phyloP scores from a whole-genome alignment of 2,797 vertebrate genomes.

The Mareca penelope region DNA sequence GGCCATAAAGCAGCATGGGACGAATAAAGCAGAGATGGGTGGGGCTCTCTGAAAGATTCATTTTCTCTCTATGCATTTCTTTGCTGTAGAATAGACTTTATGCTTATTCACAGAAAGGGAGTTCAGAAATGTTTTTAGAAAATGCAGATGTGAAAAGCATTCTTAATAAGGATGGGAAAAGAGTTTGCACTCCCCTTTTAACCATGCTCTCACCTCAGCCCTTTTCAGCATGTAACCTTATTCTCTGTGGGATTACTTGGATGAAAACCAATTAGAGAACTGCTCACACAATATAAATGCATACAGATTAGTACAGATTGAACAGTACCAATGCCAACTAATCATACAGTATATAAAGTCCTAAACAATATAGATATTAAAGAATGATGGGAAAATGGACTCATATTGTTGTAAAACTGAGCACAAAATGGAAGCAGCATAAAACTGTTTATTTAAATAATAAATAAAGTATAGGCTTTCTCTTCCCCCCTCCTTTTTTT shows the following conservation, averaged over 20 bases:
- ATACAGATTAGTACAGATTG: conserved; percentile 80
- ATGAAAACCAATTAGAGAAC: conserved; percentile 83
- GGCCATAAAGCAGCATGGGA: conserved; percentile 26
- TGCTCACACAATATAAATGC: conserved; percentile 79
- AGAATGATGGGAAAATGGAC: conserved; percentile 68
- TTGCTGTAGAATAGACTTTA: conserved; percentile 27
- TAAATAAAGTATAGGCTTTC: conserved; percentile 71
- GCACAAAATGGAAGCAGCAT: conserved; percentile 67
- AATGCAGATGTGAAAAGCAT: conserved; percentile 77
- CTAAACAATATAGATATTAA: conserved; percentile 80
- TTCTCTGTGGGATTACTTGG: conserved; percentile 82
- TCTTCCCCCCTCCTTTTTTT: not conserved
- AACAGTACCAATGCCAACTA: conserved; percentile 75
- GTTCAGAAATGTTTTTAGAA: conserved; percentile 71
- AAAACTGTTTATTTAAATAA: conserved; percentile 70
- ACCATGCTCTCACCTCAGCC: conserved; percentile 79
- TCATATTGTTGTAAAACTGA: conserved; percentile 69
- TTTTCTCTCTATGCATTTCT: conserved; percentile 22
- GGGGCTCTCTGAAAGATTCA: conserved; percentile 26
- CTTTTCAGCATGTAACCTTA: conserved; percentile 82
- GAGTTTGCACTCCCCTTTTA: conserved; percentile 78
- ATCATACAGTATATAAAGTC: conserved; percentile 75
- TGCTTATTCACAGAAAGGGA: conserved; percentile 69
- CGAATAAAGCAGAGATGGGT: conserved; percentile 25
- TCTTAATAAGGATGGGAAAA: conserved; percentile 79